Evolutionary conservation across 2,797 vertebrate species (phyloP), one percentile per base, ranked within the genome.

Genomic region (Hemitrygon akajei): DNA sequence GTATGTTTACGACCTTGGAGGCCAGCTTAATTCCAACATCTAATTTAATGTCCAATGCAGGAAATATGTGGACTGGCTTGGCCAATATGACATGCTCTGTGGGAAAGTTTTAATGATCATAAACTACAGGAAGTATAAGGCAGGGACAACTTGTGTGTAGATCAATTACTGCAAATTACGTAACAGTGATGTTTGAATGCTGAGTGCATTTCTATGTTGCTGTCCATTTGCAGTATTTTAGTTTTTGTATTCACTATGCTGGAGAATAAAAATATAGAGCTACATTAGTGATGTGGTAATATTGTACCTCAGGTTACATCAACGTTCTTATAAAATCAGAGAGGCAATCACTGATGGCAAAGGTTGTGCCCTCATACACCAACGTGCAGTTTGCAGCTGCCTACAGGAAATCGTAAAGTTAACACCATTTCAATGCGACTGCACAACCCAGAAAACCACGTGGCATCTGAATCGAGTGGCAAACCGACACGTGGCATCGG

Each of bases 121-220:
- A 22, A 92, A 87, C 30, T 27, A 56, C 40, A 93, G 91, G 91
- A 93, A 93, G 47, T 91, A 37, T 69, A 63, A 40, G 66, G 89
- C 66, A 71, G 34, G 63, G n/a, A 27, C 66, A 92, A 71, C 25
- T n/a, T 34, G 63, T n/a, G 0, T 20, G 30, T 66, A 66, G 34
- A 30, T 10, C n/a, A 7, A 11, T 22, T 37, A 34, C n/a, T 7
- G 16, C 66, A 37, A 34, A 10, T 89, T 18, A 66, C 16, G 22
- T 37, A 37, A 63, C 2, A 14, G 2, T 18, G 37, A 22, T 89
- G n/a, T 34, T 30, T 34, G 60, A 89, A 58, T 89, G 34, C 20
- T 37, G 86, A 69, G n/a, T 7, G 16, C 5, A 34, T 89, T 7
- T 66, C 2, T 66, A 66, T 66, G 6, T 66, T 66, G 63, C 63